Evolutionary conservation across 2,113 vertebrate species (phyloP), one percentile per base, ranked within the genome.

Genomic region (Noturus placidus): DNA sequence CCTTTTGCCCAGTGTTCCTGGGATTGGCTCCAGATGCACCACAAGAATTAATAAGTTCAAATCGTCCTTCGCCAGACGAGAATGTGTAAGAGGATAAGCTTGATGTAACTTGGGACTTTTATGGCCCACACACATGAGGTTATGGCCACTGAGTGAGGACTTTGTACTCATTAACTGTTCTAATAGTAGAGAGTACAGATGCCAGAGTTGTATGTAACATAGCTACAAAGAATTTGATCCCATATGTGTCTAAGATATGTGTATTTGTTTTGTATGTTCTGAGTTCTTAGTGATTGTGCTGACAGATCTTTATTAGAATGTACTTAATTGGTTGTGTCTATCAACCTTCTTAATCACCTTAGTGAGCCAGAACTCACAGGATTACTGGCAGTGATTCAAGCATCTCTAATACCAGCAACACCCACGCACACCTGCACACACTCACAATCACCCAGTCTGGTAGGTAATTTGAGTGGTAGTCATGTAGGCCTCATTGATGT

Each of bases 401-500:
- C 63, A 57, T 20, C 63, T 81, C 52, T 81, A 87, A 87, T 81
- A 70, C 67, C 63, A 86, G 59, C 27, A 56, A 35, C 56, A 27
- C 33, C 79, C 79, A 59, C 56, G 4, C 56, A 82, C 79, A 82
- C 56, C 57, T 57, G 76, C 83, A 76, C 84, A 86, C 59, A 76
- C 82, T 72, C 30, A 74, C 30, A 77, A n/a, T 80, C 61, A 78
- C 80, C 59, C 63, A 74, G 57, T 72, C 82, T 74, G 83, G 70
- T 76, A 80, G 83, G 87, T 84, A 81, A 87, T 88, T 90, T 86
- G 63, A 88, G 76, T 90, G 87, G 85, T 86, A 74, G 83, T 19
- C 46, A 86, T 88, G 72, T 87, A 86, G 77, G 57, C 67, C 86
- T 88, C 80, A 14, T 90, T 88, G 87, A 90, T 84, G 81, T 87